Percentiles rank a stretch among this genome's conserved stretches.
Conservation (phyloP, 2,888 invertebrate genomes). For the Caenorhabditis parvicauda region DNA sequence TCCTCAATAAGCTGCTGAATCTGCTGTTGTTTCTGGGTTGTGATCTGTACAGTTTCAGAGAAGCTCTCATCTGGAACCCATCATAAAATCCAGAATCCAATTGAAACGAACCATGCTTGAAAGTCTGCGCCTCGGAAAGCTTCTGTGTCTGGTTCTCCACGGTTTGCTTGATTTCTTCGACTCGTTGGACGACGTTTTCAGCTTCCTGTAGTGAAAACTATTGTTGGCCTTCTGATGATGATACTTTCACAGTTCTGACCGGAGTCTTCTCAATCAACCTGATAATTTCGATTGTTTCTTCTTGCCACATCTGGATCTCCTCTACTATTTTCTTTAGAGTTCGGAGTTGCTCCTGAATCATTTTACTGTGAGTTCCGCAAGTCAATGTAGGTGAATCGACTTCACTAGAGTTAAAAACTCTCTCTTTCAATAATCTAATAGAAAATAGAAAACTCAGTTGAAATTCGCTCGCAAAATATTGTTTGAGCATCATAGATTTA, state of each 20-base stretch:
- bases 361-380: too few species aligned
- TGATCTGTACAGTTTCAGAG: constrained; percentile 16
- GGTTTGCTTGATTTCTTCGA: constrained; percentile 20
- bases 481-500: too few species aligned
- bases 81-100: background rate
- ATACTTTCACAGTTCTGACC: constrained; percentile 7
- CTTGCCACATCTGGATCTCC: constrained; percentile 37
- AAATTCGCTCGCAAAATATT: too few species aligned
- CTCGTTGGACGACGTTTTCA: constrained; percentile 13
- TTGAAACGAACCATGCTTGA: constrained; percentile 12
- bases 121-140: constrained; percentile 19
- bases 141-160: constrained; percentile 19
- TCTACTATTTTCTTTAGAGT: constrained; percentile 29
- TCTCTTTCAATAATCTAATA: too few species aligned
- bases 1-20: constrained; percentile 24
- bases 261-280: constrained; percentile 11
- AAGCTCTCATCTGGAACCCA: constrained; percentile 12
- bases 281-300: constrained; percentile 32
- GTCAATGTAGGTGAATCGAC: too few species aligned
- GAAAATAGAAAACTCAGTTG: too few species aligned
- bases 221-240: background rate
- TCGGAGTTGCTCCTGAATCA: constrained; percentile 18
- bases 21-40: constrained; percentile 22
- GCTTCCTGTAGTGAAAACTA: constrained; percentile 13
- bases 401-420: too few species aligned